phyloP scores from a whole-genome alignment of 2,797 vertebrate genomes.

The Rhynchonycteris naso region DNA sequence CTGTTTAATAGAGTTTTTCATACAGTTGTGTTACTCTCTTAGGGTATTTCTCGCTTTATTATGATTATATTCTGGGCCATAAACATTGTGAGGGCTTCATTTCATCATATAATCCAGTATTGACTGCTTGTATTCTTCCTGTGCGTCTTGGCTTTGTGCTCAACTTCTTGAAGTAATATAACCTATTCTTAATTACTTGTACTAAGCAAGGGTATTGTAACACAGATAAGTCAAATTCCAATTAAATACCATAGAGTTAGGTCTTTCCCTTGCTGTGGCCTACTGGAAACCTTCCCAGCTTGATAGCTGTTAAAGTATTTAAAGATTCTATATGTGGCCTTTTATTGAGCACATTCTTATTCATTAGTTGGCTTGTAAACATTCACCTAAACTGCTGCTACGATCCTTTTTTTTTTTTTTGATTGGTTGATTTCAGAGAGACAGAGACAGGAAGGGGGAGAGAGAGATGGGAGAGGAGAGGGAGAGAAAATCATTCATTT shows the following conservation, averaged over 20 bases:
- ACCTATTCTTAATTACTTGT: conserved; percentile 46
- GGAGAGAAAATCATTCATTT: no score
- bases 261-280: conserved; percentile 26
- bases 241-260: not conserved
- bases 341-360: conserved; percentile 64
- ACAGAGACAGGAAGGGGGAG: no score
- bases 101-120: conserved; percentile 62
- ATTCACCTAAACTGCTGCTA: conserved; percentile 57
- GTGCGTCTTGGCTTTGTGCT: conserved; percentile 69
- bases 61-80: conserved; percentile 64
- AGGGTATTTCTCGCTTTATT: conserved; percentile 21
- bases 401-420: not conserved
- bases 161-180: conserved; percentile 53
- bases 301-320: not conserved
- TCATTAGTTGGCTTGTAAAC: conserved; percentile 59
- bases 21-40: not conserved
- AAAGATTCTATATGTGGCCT: conserved; percentile 57
- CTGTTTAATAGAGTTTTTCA: conserved; percentile 61
- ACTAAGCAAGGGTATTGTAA: conserved; percentile 16
- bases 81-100: conserved; percentile 74
- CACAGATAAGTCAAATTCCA: conserved; percentile 65
- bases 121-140: conserved; percentile 69
- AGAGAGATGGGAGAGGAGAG: no score
- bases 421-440: no score
- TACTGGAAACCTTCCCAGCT: conserved; percentile 11